phyloP scores from a whole-genome alignment of 2,888 invertebrate genomes.

The Punctoribates punctum region DNA sequence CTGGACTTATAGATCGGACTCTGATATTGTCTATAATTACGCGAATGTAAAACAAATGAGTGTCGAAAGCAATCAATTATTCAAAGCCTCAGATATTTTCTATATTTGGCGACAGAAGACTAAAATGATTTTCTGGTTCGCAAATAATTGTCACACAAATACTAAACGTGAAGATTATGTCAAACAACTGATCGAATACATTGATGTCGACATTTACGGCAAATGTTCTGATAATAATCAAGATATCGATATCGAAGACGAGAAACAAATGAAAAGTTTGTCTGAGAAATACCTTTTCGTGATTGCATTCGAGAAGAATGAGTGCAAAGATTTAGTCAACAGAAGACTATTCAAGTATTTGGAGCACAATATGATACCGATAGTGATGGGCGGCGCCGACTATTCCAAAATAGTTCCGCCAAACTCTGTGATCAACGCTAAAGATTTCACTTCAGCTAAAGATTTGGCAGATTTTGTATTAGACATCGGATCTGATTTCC shows the following conservation, averaged over 20 bases:
- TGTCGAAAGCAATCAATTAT: neutral
- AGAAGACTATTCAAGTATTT: neutral
- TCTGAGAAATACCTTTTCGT: slow-evolving; percentile 4
- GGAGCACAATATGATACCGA: slow-evolving; percentile 20
- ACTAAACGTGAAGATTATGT: neutral
- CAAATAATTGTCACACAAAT: slow-evolving; percentile 18
- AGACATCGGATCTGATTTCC: slow-evolving; percentile 27
- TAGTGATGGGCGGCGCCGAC: slow-evolving; percentile 9
- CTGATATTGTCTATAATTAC: slow-evolving; percentile 12
- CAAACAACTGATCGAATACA: neutral
- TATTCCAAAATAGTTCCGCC: slow-evolving; percentile 11
- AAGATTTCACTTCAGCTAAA: slow-evolving; percentile 12
- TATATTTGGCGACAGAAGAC: neutral
- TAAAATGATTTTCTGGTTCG: slow-evolving; percentile 13
- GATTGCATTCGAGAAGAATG: neutral
- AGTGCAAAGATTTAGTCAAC: neutral
- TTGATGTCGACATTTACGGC: slow-evolving; percentile 30
- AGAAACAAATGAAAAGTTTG: neutral
- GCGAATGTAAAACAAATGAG: neutral
- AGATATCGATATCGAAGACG: neutral
- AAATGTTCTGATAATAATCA: neutral
- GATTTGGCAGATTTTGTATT: slow-evolving; percentile 34
- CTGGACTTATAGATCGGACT: slow-evolving; percentile 29
- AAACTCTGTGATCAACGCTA: slow-evolving; percentile 27
- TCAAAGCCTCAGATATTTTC: neutral